Base-by-base conservation (phyloP, 2,113 vertebrate species). In the Paradoxurus hermaphroditus region DNA sequence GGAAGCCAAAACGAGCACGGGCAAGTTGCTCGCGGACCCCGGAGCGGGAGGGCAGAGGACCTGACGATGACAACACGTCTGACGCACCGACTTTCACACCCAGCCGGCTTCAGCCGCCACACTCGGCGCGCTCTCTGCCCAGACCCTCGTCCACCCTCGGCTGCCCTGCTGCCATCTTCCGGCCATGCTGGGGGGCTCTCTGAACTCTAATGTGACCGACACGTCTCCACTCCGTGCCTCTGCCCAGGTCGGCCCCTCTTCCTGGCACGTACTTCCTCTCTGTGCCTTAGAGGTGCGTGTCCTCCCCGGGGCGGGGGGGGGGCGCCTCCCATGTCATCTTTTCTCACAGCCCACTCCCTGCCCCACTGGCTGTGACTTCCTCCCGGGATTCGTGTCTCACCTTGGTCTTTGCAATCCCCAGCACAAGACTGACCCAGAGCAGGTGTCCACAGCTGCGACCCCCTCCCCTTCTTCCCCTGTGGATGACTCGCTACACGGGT, bases 1-100 rank as follows among this genome's bases (percentile, higher is more conserved):
- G 9, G 23, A 56, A 27, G 68, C 70, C 59, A 65, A 65, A 84
- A 44, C 53, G 16, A 34, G 39, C 29, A 25, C 65, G 27, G n/a
- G 25, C 5, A 41, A n/a, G 51, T 13, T 31, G 41, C 21, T 46
- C 41, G 12, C 0, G 0, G 34, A 53, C 10, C 3, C 14, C 15
- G 36, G 39, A 1, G 0, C 0, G 6, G 44, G 9, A 41, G 14
- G 31, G 3, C 16, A 63, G n/a, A 85, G 2, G 31, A 23, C 11
- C 23, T 4, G 11, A 65, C 5, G 59, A 67, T 34, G 27, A 39
- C 9, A 39, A 44, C 12, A n/a, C 36, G n/a, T 41, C 34, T 51
- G 73, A 72, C 34, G 27, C 21, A 21, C 46, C 1, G 6, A 31
- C 63, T 51, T 49, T 46, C 34, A 56, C 34, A 72, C 27, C 34